Conservation (phyloP, 1,140 invertebrate species). For the Drosophila mauritiana region DNA sequence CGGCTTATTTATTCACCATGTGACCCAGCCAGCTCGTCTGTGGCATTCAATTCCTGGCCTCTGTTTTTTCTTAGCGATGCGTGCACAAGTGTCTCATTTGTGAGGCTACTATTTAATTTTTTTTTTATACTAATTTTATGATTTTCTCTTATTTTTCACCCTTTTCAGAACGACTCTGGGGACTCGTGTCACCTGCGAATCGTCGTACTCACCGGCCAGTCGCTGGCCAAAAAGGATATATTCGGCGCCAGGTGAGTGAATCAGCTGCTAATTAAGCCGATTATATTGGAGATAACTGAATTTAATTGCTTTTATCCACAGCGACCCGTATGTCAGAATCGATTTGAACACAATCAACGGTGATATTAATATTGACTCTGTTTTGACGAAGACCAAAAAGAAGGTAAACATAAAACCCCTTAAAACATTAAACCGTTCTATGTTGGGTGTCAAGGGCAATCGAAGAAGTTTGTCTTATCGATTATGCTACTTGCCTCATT, state of each 20-base stretch:
- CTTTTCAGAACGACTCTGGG: constrained; percentile 89
- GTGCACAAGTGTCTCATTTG: constrained; percentile 46
- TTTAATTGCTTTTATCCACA: constrained; percentile 84
- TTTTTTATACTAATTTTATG: constrained; percentile 42
- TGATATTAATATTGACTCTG: constrained; percentile 94
- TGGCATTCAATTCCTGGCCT: constrained; percentile 28
- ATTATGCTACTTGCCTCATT: constrained; percentile 3
- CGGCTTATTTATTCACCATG: constrained; percentile 53
- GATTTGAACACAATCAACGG: constrained; percentile 93
- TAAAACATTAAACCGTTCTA: constrained; percentile 8
- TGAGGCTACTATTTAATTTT: constrained; percentile 34
- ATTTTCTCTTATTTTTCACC: background rate
- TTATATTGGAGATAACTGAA: constrained; percentile 6
- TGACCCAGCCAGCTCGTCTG: constrained; percentile 1
- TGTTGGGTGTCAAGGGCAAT: constrained; percentile 6
- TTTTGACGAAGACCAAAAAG: constrained; percentile 98
- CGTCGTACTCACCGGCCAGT: constrained; percentile 93
- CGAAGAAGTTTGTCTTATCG: constrained; percentile 56
- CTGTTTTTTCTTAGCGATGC: constrained; percentile 39
- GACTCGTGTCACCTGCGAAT: constrained; percentile 91
- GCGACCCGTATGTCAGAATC: constrained; percentile 98
- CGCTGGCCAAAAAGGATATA: constrained; percentile 98
- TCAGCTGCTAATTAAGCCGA: background rate
- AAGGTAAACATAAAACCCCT: constrained; percentile 87
- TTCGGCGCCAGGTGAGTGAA: constrained; percentile 95